Conservation (phyloP, 2,797 vertebrate species). For the Avahi laniger region DNA sequence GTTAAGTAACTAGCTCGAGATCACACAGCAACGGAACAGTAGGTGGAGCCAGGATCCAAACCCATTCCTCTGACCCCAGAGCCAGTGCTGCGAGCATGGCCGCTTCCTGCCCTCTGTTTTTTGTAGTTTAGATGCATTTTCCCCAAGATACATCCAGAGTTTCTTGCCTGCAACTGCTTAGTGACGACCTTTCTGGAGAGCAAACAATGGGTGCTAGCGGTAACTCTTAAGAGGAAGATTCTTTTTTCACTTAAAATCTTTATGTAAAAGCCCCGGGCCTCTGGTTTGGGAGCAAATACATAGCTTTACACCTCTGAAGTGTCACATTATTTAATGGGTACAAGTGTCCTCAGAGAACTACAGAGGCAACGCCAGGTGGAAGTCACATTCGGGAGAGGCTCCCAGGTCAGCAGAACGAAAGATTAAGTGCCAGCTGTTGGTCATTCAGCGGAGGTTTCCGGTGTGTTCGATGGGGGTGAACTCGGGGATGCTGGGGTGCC, state of each 20-base stretch:
- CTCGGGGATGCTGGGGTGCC: rapidly evolving
- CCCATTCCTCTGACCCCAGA: background rate
- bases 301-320: slow-evolving; percentile 15
- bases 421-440: background rate
- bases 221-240: background rate
- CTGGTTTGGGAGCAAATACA: slow-evolving; percentile 48
- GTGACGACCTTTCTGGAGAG: background rate
- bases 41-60: background rate
- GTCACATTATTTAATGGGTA: slow-evolving; percentile 44
- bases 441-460: background rate
- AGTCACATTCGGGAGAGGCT: background rate
- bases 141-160: background rate
- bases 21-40: background rate
- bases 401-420: background rate
- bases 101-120: background rate
- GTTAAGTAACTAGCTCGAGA: background rate
- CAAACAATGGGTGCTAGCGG: background rate
- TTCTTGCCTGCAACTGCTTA: background rate
- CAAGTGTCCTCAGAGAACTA: background rate
- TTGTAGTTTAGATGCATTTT: rapidly evolving
- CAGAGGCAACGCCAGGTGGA: background rate
- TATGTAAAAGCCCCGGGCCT: background rate
- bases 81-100: rapidly evolving
- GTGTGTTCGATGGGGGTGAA: rapidly evolving
- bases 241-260: slow-evolving; percentile 42